phyloP scores from a whole-genome alignment of 1,140 invertebrate genomes.

The Bombus sylvicola region DNA sequence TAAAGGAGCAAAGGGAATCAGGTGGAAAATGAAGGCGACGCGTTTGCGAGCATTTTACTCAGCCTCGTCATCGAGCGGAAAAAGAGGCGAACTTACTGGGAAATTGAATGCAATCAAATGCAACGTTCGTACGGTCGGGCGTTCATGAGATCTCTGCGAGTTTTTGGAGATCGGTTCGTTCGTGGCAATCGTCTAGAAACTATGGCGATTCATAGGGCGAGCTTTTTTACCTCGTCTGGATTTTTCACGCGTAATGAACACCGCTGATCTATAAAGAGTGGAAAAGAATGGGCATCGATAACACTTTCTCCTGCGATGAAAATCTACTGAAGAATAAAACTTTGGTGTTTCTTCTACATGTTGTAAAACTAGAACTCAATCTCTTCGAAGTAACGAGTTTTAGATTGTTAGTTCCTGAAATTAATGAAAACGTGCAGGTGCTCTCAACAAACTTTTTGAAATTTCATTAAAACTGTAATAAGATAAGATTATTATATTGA shows the following conservation, averaged over 20 bases:
- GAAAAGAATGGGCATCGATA: neutral
- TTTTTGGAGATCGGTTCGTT: conserved; percentile 3
- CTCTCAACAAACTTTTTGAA: too few species aligned
- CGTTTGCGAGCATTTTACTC: neutral
- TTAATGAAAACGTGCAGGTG: neutral
- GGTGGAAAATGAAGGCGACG: conserved; percentile 29
- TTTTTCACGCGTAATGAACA: neutral
- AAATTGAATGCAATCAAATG: conserved; percentile 37
- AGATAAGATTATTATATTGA: too few species aligned
- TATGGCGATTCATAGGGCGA: neutral
- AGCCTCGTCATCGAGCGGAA: conserved; percentile 10
- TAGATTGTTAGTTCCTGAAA: neutral
- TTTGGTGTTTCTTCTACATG: neutral
- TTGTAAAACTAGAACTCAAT: neutral
- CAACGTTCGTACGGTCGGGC: neutral
- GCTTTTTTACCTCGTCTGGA: neutral
- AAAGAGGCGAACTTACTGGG: neutral
- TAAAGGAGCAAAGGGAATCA: neutral
- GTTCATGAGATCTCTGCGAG: neutral
- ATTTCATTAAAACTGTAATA: too few species aligned
- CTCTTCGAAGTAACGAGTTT: too few species aligned
- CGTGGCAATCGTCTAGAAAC: neutral
- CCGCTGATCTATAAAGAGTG: neutral
- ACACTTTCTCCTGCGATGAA: neutral
- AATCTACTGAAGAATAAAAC: neutral